Evolutionary conservation across 2,113 vertebrate genomes (phyloP).

Genomic region (Psittacula cyanocephala): DNA sequence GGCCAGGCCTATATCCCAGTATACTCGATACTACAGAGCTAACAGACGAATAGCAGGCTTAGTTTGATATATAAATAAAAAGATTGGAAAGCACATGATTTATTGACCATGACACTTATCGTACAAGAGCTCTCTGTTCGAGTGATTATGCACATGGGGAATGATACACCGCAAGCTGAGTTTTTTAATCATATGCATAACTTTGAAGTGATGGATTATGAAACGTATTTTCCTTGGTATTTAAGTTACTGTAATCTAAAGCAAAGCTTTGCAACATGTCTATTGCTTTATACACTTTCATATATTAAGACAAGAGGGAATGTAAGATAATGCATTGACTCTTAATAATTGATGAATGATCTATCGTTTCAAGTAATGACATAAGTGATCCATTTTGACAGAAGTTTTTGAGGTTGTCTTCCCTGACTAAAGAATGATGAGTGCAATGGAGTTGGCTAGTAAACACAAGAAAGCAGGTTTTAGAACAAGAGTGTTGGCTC

Average conservation of each 20-base stretch:
- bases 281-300: constrained; percentile 47
- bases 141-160: constrained; percentile 57
- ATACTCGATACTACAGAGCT: background rate
- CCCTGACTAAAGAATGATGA: background rate
- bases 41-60: background rate
- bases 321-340: constrained; percentile 25
- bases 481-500: background rate
- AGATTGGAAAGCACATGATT: constrained; percentile 34
- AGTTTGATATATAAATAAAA: constrained; percentile 22
- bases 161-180: constrained; percentile 39
- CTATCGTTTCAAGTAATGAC: constrained; percentile 23
- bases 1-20: background rate
- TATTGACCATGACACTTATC: constrained; percentile 66
- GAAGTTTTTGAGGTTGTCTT: background rate
- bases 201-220: constrained; percentile 69
- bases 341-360: constrained; percentile 48
- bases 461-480: background rate
- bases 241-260: constrained; percentile 57
- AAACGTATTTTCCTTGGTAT: constrained; percentile 54
- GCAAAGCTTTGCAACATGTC: constrained; percentile 16
- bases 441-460: background rate
- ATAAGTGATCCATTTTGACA: background rate
- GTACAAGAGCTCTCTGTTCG: constrained; percentile 52
- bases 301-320: constrained; percentile 4
- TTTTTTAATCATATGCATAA: constrained; percentile 64